phyloP scores from a whole-genome alignment of 2,888 invertebrate genomes.

The Perdita meconis region DNA sequence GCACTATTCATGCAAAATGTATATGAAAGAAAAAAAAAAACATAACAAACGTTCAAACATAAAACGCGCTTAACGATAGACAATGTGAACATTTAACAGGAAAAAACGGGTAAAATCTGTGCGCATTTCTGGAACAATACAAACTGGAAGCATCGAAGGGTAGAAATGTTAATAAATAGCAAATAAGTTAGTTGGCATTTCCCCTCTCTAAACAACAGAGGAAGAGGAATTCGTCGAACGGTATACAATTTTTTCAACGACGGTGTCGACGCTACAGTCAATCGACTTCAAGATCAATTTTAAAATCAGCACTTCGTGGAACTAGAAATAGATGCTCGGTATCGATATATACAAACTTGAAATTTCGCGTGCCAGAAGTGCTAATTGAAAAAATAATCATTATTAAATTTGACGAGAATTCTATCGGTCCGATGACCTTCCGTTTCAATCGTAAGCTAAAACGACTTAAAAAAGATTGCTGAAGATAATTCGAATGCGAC shows the following conservation, averaged over 20 bases:
- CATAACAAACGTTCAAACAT: constrained; percentile 22
- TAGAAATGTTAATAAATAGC: constrained; percentile 37
- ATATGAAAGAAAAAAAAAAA: constrained; percentile 29
- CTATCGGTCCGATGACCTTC: too few species aligned
- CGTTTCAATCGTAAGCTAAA: neutral
- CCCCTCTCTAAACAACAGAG: neutral
- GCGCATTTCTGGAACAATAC: constrained; percentile 31
- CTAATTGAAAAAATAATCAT: constrained; percentile 9
- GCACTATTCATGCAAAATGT: constrained; percentile 53
- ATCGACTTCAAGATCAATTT: neutral
- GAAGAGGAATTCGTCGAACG: neutral
- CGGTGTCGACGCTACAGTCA: neutral
- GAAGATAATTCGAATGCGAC: constrained; percentile 19
- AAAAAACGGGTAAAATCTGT: constrained; percentile 34
- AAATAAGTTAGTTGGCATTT: constrained; percentile 30
- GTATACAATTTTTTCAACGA: constrained; percentile 1
- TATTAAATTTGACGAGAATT: too few species aligned
- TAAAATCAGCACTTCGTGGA: neutral
- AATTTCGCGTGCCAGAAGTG: neutral
- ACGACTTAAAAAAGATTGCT: neutral
- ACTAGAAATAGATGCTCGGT: neutral
- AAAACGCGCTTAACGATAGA: constrained; percentile 31
- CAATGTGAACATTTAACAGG: constrained; percentile 12
- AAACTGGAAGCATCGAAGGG: constrained; percentile 28
- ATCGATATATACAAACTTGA: constrained; percentile 23